Evolutionary conservation across 2,888 invertebrate genomes (phyloP).

Genomic region (Drosophila subsilvestris): DNA sequence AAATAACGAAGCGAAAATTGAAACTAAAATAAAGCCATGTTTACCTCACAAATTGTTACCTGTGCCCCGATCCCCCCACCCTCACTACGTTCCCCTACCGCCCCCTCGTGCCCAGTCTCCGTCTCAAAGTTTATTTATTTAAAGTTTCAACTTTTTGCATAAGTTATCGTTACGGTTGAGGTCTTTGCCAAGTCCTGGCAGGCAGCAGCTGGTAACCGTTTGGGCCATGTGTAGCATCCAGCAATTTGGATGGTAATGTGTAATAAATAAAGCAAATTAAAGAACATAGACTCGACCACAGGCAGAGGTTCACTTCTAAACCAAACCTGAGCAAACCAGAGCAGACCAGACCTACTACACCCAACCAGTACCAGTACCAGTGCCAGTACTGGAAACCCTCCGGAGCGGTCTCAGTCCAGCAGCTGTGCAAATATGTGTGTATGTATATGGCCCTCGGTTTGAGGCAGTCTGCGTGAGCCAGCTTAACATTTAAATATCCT

Average conservation of each 20-base stretch:
- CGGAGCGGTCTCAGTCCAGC: slow-evolving; percentile 36
- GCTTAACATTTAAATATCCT: slow-evolving; percentile 55
- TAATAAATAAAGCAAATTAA: slow-evolving; percentile 64
- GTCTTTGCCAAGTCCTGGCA: slow-evolving; percentile 46
- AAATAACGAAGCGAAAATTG: slow-evolving; percentile 80
- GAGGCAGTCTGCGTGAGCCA: slow-evolving; percentile 26
- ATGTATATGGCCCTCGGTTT: slow-evolving; percentile 57
- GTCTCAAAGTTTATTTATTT: slow-evolving; percentile 72
- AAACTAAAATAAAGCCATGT: slow-evolving; percentile 80
- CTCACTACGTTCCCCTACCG: not conserved
- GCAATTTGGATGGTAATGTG: slow-evolving; percentile 50
- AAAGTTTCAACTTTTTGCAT: slow-evolving; percentile 73
- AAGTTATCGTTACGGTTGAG: slow-evolving; percentile 57
- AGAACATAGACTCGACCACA: slow-evolving; percentile 33
- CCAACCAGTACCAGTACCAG: not conserved
- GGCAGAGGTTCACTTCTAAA: not conserved
- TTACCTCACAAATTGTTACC: slow-evolving; percentile 76
- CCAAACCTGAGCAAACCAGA: not conserved
- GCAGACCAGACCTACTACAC: not conserved
- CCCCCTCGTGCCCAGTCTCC: slow-evolving; percentile 13
- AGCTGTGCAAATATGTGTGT: slow-evolving; percentile 72
- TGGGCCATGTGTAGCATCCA: slow-evolving; percentile 22
- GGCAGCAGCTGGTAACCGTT: slow-evolving; percentile 25
- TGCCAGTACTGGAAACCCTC: slow-evolving; percentile 19
- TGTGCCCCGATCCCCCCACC: slow-evolving; percentile 30